Evolutionary conservation across 1,140 invertebrate genomes (phyloP), one percentile per base, ranked within the genome.

Genomic region (Harlomillsia oculata): DNA sequence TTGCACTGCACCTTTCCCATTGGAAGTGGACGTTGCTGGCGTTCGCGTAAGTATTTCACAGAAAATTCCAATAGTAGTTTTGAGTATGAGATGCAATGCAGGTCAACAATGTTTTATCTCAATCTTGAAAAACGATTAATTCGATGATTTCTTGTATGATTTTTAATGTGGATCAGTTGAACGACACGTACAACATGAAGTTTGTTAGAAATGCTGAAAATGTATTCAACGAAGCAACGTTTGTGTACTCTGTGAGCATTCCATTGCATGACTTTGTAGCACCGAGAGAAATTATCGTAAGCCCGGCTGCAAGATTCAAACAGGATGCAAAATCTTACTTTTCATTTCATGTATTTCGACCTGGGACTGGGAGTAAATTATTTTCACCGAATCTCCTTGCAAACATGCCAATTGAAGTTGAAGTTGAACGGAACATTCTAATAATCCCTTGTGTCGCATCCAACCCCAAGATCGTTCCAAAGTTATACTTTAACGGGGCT

Each of bases 171-270:
- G 9, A 3, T 1, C 32, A 56, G 55, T 18, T 57, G 29, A 23
- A 57, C 25, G 55, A 57, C 36, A 48, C 5, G 13, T 29, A 30
- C 18, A n/a, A 9, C 9, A 23, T 26, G 14, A 23, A 18, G 23
- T 57, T 29, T 36, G 55, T 57, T 30, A 13, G 55, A 4, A 57
- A 57, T 46, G 45, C 55, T 30, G 55, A 50, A 43, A 50, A 57
- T 36, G 46, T 57, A 3, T 57, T 50, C 20, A 50, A 50, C 28
- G 55, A 57, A 44, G 55, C 45, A 5, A 50, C 55, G 4, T 57
- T 29, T 29, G 55, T 57, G 2, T 57, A 50, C 30, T 57, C 55
- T 3, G 30, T 57, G 13, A 39, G 36, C 0, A 28, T 57, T 40
- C 16, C 21, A 0, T 14, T 30, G 3, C 23, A 18, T 29, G 13